Evolutionary conservation across 2,888 invertebrate species (phyloP), one percentile per base, ranked within the genome.

Genomic region (Netelia inedita): DNA sequence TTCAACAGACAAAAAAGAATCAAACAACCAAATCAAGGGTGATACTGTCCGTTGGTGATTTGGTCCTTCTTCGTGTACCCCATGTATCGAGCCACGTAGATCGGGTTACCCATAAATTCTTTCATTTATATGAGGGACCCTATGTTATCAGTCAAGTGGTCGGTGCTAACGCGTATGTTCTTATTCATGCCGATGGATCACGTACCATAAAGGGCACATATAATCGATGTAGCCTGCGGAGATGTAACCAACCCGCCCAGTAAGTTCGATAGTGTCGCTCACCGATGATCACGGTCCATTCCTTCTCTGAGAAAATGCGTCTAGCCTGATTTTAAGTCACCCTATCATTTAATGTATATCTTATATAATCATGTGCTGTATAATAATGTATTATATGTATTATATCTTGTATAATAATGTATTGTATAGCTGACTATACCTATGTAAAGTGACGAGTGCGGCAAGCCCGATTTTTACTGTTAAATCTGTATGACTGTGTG

Each of bases 121-220:
- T 82, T 23, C 81, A 75, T 23, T 16, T 59, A 16, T 73, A n/a
- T 50, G 35, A 73, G 43, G 81, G 81, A 1, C 81, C 81, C 5
- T 82, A 75, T 50, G 9, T 3, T 14, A 73, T 82, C 11, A 61
- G 11, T 5, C 16, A 50, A n/a, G 21, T 19, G 6, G 50, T 59
- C 8, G 69, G 75, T 1, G 6, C 11, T 0, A 81, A 75, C 50
- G 75, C 75, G n/a, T 75, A 53, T 75, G 72, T 79, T 50, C 57
- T 79, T 2, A 14, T 46, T 1, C 0, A 74, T 14, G 19, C 43
- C 1, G 55, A 76, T 23, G 41, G 63, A 65, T n/a, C 53, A 3
- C 0, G 41, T 16, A 14, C n/a, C 11, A 23, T 81, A 1, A 82
- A 82, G 14, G 76, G 82, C 1, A 82, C 76, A 0, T 82, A 82